phyloP scores from a whole-genome alignment of 2,888 invertebrate genomes.

The Ennomos erosarius region DNA sequence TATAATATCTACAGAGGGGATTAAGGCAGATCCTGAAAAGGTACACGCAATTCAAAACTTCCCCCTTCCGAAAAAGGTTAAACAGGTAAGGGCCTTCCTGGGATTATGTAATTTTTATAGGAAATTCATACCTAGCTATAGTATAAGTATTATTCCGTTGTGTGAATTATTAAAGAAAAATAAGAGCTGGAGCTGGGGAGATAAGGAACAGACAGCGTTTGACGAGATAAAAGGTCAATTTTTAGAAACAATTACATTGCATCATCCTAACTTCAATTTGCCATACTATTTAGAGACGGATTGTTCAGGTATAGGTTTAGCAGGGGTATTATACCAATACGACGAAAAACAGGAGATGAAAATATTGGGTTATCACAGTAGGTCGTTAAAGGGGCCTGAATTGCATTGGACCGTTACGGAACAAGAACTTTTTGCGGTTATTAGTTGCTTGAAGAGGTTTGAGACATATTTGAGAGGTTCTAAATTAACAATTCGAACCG shows the following conservation, averaged over 20 bases:
- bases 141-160: conserved; percentile 24
- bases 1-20: conserved; percentile 33
- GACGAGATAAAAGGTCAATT: conserved; percentile 34
- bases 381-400: conserved; percentile 18
- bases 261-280: conserved; percentile 27
- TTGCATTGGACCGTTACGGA: conserved; percentile 43
- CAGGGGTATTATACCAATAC: conserved; percentile 38
- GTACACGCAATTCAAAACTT: conserved; percentile 27
- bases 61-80: conserved; percentile 37
- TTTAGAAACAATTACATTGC: conserved; percentile 14
- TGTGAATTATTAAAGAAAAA: conserved; percentile 38
- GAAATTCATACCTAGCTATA: conserved; percentile 38
- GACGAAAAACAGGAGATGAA: conserved; percentile 22
- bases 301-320: conserved; percentile 9
- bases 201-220: conserved; percentile 31
- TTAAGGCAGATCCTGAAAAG: conserved; percentile 14
- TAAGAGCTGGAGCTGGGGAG: conserved; percentile 29
- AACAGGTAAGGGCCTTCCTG: conserved; percentile 42
- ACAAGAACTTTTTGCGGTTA: conserved; percentile 42
- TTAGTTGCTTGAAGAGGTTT: conserved; percentile 39
- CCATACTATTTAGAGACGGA: conserved; percentile 42
- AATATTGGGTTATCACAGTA: conserved; percentile 39
- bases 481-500: conserved; percentile 37
- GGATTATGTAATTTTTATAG: conserved; percentile 44
- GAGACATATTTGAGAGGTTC: conserved; percentile 43